Percentiles rank a stretch among this genome's conserved stretches.
Evolutionary conservation across 1,140 invertebrate species (phyloP).

Genomic region (Bombus huntii): DNA sequence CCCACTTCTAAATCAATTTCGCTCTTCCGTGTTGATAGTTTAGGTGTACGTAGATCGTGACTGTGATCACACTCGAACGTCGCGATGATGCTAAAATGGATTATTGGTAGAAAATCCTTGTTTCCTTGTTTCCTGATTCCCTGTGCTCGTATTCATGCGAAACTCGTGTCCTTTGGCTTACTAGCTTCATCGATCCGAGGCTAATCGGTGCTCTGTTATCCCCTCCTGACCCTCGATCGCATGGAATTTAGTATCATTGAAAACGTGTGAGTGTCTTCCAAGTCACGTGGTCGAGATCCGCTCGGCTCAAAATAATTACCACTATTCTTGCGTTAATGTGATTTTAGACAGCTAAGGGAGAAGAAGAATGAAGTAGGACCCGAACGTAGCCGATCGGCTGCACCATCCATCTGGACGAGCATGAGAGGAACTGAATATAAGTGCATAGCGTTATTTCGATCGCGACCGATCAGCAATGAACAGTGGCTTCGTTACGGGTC

Average conservation of each 20-base stretch:
- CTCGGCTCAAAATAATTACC: slow-evolving; percentile 60
- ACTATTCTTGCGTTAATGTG: slow-evolving; percentile 80
- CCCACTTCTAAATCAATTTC: neutral
- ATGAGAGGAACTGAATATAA: neutral
- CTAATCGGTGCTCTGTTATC: neutral
- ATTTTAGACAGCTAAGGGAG: slow-evolving; percentile 78
- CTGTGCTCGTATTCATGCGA: neutral
- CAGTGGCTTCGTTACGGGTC: slow-evolving; percentile 63
- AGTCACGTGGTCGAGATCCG: slow-evolving; percentile 64
- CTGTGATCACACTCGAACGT: slow-evolving; percentile 48
- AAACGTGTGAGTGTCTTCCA: slow-evolving; percentile 65
- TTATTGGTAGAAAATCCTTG: no score
- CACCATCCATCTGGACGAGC: no score
- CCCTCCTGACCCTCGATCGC: slow-evolving; percentile 1
- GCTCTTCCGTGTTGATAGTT: slow-evolving; percentile 53
- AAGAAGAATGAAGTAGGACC: slow-evolving; percentile 34
- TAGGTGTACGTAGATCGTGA: slow-evolving; percentile 57
- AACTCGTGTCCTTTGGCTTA: slow-evolving; percentile 9
- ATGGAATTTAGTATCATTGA: slow-evolving; percentile 46
- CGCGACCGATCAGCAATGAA: neutral
- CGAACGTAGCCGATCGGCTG: neutral
- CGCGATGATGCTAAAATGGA: slow-evolving; percentile 48
- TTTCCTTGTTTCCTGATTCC: neutral
- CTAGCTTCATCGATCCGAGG: slow-evolving; percentile 1
- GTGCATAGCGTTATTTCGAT: neutral